A percentile compares a stretch with the other conserved stretches of the same genome.
Conservation (phyloP, 64 coral and sea anemone species). For the Astreopora myriophthalma region DNA sequence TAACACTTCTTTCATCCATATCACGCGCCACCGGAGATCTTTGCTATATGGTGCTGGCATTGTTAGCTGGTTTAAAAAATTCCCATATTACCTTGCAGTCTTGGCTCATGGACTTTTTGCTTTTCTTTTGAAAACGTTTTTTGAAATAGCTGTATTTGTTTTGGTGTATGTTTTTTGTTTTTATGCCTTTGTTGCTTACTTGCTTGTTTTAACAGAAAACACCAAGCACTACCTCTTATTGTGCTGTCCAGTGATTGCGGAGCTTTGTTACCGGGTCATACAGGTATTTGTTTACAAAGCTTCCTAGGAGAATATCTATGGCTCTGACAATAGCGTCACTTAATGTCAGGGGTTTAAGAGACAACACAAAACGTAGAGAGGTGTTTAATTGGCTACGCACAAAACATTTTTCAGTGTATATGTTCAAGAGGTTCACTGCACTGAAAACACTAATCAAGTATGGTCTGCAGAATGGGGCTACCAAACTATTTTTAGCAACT, state of each 20-base stretch:
- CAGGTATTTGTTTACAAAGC: neutral
- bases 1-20: too few relatives aligned
- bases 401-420: neutral
- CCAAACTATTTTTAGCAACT: neutral
- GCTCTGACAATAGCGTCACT: neutral
- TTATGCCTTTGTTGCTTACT: neutral
- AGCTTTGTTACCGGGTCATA: neutral
- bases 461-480: neutral
- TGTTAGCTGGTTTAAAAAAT: too few relatives aligned
- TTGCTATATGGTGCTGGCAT: too few relatives aligned
- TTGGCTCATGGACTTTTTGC: too few relatives aligned
- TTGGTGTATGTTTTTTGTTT: neutral
- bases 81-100: too few relatives aligned
- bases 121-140: too few relatives aligned
- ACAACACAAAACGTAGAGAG: conserved; percentile 1
- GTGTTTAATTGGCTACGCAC: neutral
- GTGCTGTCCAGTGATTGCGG: neutral
- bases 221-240: neutral
- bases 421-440: neutral
- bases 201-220: neutral
- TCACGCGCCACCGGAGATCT: too few relatives aligned
- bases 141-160: too few relatives aligned
- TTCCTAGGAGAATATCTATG: neutral
- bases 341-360: neutral
- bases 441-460: neutral